Evolutionary conservation across 1,140 invertebrate genomes (phyloP).

Genomic region (Eumaeus atala): DNA sequence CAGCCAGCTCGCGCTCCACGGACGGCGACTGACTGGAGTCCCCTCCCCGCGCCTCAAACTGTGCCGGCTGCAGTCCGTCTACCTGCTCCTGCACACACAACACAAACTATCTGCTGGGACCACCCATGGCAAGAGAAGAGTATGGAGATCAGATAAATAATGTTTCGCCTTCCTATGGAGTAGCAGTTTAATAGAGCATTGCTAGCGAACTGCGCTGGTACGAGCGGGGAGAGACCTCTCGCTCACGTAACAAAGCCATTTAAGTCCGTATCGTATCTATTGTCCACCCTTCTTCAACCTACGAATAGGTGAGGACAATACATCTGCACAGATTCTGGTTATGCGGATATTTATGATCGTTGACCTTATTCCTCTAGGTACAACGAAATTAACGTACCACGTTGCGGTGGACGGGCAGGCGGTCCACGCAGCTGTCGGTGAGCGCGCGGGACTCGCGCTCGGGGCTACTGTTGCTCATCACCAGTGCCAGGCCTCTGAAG

Average conservation of each 20-base stretch:
- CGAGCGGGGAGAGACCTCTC: neutral
- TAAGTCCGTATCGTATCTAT: neutral
- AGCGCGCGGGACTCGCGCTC: constrained; percentile 33
- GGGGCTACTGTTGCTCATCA: constrained; percentile 25
- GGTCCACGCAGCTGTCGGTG: constrained; percentile 60
- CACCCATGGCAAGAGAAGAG: no score
- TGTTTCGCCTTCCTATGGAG: neutral
- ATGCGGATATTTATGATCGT: no score
- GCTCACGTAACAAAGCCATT: neutral
- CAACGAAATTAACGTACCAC: constrained; percentile 1
- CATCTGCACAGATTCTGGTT: neutral
- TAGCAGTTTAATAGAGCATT: constrained; percentile 1
- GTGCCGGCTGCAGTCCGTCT: constrained; percentile 42
- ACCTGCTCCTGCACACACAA: constrained; percentile 30
- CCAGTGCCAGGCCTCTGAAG: constrained; percentile 45
- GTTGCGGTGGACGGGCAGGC: constrained; percentile 35
- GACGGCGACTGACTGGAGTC: constrained; percentile 50
- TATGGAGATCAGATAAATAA: no score
- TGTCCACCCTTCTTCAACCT: no score
- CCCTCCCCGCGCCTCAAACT: constrained; percentile 41
- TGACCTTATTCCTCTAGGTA: no score
- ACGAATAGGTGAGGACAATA: no score
- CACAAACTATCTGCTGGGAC: no score
- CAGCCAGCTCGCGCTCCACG: constrained; percentile 46
- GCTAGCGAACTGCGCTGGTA: no score